A percentile compares a stretch with the other conserved stretches of the same genome.
These are phyloP conservation scores for Spodoptera exigua DNA, from an alignment of 2,888 invertebrate genomes.

Conservation along the genomic window DNA sequence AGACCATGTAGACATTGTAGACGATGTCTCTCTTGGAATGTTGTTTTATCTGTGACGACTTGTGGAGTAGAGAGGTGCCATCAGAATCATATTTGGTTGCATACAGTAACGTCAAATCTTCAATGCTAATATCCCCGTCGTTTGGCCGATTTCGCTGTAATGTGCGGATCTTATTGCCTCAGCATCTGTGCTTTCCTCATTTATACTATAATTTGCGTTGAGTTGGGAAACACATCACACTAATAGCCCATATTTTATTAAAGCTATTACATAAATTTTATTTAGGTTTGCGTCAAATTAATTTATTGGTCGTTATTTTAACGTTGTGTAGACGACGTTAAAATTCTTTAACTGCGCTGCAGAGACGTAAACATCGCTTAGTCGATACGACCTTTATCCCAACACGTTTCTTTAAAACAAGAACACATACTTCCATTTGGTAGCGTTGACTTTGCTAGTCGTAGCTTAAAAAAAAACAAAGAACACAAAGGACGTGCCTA, in stretches of 20 bases:
- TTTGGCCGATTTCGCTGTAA: conserved; percentile 69
- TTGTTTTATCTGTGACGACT: conserved; percentile 21
- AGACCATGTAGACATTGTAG: not conserved
- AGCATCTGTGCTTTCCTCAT: conserved; percentile 78
- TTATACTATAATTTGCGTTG: conserved; percentile 75
- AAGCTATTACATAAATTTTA: conserved; percentile 63
- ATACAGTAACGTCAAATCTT: conserved; percentile 63
- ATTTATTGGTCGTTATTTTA: conserved; percentile 59
- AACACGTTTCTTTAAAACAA: not conserved
- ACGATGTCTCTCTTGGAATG: not conserved
- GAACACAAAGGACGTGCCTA: conserved; percentile 22
- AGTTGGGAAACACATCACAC: conserved; percentile 72
- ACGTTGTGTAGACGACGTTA: conserved; percentile 45
- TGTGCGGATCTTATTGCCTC: conserved; percentile 70
- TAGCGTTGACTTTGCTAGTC: conserved; percentile 9
- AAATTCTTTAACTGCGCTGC: conserved; percentile 45
- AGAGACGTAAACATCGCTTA: conserved; percentile 13
- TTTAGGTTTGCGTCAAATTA: conserved; percentile 62
- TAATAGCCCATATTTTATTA: conserved; percentile 71
- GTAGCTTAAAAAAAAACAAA: conserved; percentile 21
- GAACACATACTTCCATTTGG: conserved; percentile 4
- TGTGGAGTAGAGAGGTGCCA: conserved; percentile 37
- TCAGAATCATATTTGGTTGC: conserved; percentile 70
- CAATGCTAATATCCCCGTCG: conserved; percentile 73
- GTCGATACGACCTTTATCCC: not conserved